phyloP scores from a whole-genome alignment of 2,888 invertebrate species.

The Bimastos eiseni region DNA sequence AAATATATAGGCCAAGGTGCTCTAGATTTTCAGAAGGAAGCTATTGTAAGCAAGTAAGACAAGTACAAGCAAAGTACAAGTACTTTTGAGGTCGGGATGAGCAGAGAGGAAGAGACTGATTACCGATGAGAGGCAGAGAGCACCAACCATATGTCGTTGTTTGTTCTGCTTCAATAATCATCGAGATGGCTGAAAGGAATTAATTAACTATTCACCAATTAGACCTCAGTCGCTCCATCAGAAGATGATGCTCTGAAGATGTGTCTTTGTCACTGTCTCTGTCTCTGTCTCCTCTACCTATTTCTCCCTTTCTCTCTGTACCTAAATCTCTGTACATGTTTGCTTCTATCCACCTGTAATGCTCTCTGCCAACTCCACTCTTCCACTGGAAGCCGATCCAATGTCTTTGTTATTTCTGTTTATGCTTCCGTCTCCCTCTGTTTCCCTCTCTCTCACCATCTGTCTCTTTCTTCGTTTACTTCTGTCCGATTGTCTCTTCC shows the following conservation, averaged over 20 bases:
- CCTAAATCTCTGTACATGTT: too few species aligned
- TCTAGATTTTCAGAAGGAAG: neutral
- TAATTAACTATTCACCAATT: neutral
- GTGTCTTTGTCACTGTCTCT: neutral
- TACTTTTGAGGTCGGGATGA: neutral
- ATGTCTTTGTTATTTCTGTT: neutral
- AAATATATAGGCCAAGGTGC: too few species aligned
- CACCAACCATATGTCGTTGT: neutral
- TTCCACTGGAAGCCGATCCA: too few species aligned
- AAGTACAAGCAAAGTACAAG: too few species aligned
- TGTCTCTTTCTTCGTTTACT: too few species aligned
- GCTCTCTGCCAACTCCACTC: too few species aligned
- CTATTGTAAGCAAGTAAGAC: too few species aligned
- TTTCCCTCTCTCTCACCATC: too few species aligned
- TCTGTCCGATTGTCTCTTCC: too few species aligned
- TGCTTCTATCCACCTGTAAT: too few species aligned
- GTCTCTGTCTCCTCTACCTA: neutral
- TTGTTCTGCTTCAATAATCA: conserved; percentile 13
- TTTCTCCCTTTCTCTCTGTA: too few species aligned
- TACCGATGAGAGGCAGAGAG: neutral
- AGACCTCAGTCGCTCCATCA: neutral
- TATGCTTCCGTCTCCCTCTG: too few species aligned
- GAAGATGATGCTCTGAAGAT: neutral
- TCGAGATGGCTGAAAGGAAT: neutral
- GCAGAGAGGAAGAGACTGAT: neutral